Percentiles rank a stretch among this genome's conserved stretches.
phyloP scores from a whole-genome alignment of 2,113 vertebrate genomes.

The Festucalex cinctus region DNA sequence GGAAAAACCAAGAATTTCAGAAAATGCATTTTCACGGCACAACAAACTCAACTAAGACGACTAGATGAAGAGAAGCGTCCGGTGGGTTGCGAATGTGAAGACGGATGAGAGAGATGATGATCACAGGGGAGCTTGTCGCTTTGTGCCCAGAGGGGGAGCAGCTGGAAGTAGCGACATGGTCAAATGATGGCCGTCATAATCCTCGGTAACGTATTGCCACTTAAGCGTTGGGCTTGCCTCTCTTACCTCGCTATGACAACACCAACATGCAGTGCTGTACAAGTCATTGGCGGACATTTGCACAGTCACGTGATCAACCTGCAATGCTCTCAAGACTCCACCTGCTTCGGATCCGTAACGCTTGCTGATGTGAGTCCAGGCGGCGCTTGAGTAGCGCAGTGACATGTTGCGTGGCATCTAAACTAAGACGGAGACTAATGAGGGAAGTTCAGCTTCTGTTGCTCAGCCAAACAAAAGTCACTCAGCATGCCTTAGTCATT shows the following conservation, averaged over 20 bases:
- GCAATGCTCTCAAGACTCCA: neutral
- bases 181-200: neutral
- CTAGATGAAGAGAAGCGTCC: neutral
- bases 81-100: too few relatives aligned
- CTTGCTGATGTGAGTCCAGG: neutral
- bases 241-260: neutral
- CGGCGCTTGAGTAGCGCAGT: neutral
- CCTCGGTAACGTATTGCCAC: neutral
- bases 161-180: slow-evolving; percentile 1
- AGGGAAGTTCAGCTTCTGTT: neutral
- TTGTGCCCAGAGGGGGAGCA: neutral
- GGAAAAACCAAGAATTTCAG: too few relatives aligned
- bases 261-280: neutral
- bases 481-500: too few relatives aligned
- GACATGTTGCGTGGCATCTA: neutral
- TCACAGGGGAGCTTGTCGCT: neutral
- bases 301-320: neutral
- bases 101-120: neutral
- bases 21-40: too few relatives aligned
- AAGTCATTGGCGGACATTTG: neutral
- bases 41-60: neutral
- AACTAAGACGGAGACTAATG: neutral
- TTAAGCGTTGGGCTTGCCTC: neutral
- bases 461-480: neutral
- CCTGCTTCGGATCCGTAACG: neutral